A percentile compares a stretch with the other conserved stretches of the same genome.
These are phyloP conservation scores for Zootermopsis nevadensis DNA, from an alignment of 2,888 invertebrate genomes.

Conservation along the genomic window DNA sequence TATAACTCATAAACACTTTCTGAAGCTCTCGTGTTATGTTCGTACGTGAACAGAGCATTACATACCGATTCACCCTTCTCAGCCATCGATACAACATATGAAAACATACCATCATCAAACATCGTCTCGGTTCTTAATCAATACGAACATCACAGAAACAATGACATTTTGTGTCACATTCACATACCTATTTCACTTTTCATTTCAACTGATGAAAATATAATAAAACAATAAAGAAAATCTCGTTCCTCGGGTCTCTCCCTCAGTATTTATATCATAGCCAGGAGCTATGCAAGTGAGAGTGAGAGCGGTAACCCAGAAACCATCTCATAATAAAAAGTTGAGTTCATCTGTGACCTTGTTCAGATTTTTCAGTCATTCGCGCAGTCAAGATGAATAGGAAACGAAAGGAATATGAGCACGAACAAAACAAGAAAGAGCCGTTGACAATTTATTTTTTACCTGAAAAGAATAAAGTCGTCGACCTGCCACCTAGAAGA, in stretches of 20 bases:
- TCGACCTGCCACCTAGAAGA: neutral
- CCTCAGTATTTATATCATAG: neutral
- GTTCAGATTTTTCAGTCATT: neutral
- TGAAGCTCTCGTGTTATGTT: too few relatives aligned
- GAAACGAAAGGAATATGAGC: neutral
- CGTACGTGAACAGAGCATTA: neutral
- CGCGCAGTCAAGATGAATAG: neutral
- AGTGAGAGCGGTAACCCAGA: neutral
- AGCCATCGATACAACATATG: neutral
- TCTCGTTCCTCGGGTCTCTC: neutral
- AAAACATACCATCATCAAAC: neutral
- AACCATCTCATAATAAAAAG: neutral
- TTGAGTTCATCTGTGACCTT: neutral
- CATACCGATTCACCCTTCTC: neutral
- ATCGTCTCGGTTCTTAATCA: neutral
- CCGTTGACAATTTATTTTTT: conserved; percentile 4
- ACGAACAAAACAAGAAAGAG: neutral
- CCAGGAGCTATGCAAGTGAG: neutral
- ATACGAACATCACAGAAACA: neutral
- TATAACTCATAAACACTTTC: too few relatives aligned
- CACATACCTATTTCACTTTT: neutral
- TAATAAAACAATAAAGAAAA: neutral
- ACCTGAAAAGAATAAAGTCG: conserved; percentile 16
- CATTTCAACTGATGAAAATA: neutral
- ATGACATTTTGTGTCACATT: neutral